Conservation (phyloP, 2,888 invertebrate genomes). For the Polydrusus tereticollis region DNA sequence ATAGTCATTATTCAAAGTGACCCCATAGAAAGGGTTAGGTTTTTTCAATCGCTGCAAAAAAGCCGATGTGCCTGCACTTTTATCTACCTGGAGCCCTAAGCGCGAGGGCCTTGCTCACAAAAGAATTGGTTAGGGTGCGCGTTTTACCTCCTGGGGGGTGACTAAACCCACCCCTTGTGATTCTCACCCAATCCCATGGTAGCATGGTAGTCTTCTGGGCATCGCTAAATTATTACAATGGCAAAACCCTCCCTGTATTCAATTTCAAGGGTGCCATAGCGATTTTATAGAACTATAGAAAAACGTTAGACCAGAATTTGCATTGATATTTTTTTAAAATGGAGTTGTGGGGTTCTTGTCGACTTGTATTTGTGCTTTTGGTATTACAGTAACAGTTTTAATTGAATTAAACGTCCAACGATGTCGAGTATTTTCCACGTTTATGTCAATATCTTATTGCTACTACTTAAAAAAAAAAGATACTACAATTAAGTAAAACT, state of each 20-base stretch:
- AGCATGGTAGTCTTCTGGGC: constrained; percentile 43
- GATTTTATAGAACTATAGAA: constrained; percentile 30
- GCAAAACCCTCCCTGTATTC: constrained; percentile 57
- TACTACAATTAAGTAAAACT: no score
- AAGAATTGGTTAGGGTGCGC: constrained; percentile 34
- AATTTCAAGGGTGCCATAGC: constrained; percentile 13
- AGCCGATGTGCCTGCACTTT: constrained; percentile 30
- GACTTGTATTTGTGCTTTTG: background rate
- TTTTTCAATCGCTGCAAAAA: constrained; percentile 48
- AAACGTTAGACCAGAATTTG: constrained; percentile 39
- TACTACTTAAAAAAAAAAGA: no score
- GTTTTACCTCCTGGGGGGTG: constrained; percentile 47
- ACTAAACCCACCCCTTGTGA: constrained; percentile 51
- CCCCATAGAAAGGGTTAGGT: constrained; percentile 52
- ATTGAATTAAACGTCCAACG: no score
- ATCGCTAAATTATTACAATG: constrained; percentile 57
- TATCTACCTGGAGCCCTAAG: constrained; percentile 28
- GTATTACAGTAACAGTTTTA: background rate
- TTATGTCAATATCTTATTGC: no score
- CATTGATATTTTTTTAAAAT: constrained; percentile 17
- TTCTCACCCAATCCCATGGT: constrained; percentile 52
- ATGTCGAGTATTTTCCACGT: no score
- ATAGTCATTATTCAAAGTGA: constrained; percentile 54
- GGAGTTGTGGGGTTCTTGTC: constrained; percentile 5
- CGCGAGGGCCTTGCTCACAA: constrained; percentile 23